These are phyloP conservation scores for Aproaerema taeniolella DNA, from an alignment of 2,888 invertebrate genomes.

Conservation along the genomic window DNA sequence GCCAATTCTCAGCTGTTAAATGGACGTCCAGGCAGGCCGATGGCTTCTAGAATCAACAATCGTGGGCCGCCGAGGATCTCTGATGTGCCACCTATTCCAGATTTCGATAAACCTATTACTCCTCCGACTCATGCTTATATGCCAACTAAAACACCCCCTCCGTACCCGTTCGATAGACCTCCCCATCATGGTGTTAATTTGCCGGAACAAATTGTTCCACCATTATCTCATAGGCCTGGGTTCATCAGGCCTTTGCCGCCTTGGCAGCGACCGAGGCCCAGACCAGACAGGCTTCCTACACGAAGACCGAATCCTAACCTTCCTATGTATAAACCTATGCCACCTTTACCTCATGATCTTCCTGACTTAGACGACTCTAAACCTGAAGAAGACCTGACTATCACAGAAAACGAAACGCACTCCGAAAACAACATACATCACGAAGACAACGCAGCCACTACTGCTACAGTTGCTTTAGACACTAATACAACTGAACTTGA, in stretches of 20 bases:
- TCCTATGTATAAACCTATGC: conserved; percentile 80
- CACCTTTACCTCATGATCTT: conserved; percentile 57
- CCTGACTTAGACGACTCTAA: conserved; percentile 46
- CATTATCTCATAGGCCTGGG: conserved; percentile 75
- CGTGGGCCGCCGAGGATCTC: conserved; percentile 92
- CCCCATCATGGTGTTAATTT: conserved; percentile 82
- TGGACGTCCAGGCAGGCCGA: conserved; percentile 81
- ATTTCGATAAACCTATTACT: conserved; percentile 76
- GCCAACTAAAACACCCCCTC: conserved; percentile 77
- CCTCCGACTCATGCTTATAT: conserved; percentile 60
- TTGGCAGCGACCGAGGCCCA: conserved; percentile 81
- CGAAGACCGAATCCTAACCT: conserved; percentile 73
- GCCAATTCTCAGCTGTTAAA: conserved; percentile 81
- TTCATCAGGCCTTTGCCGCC: conserved; percentile 80
- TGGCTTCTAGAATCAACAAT: conserved; percentile 90
- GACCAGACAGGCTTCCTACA: conserved; percentile 53
- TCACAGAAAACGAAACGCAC: conserved; percentile 59
- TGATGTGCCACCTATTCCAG: conserved; percentile 84
- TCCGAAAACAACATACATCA: conserved; percentile 53
- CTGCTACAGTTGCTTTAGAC: conserved; percentile 31
- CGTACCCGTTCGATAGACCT: conserved; percentile 87
- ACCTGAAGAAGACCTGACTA: conserved; percentile 39
- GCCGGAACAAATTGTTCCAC: conserved; percentile 86
- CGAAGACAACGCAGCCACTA: conserved; percentile 32
- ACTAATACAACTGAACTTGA: conserved; percentile 40